Evolutionary conservation across 2,888 invertebrate species (phyloP).

Genomic region (Bursaphelenchus okinawaensis): DNA sequence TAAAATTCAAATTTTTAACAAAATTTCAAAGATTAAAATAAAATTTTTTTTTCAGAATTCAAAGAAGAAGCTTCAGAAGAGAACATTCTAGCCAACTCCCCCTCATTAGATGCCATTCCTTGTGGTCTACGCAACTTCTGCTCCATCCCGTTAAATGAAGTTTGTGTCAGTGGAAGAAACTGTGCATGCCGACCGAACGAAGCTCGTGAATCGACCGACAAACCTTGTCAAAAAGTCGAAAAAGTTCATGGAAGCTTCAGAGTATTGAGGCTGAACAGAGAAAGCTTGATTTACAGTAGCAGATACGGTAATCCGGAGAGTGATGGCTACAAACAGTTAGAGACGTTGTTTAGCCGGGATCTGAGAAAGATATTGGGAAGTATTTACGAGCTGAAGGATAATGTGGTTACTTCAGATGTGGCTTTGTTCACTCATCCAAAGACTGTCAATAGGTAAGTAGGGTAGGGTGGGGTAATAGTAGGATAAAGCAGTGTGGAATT

Average conservation of each 20-base stretch:
- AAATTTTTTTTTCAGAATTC: neutral
- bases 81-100: neutral
- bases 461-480: no score
- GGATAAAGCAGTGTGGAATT: no score
- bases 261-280: slow-evolving; percentile 34
- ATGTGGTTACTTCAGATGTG: slow-evolving; percentile 25
- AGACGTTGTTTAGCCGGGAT: slow-evolving; percentile 33
- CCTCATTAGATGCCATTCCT: neutral
- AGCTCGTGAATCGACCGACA: slow-evolving; percentile 27
- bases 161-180: slow-evolving; percentile 45
- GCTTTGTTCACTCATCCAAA: slow-evolving; percentile 52
- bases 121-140: slow-evolving; percentile 6
- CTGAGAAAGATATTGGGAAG: slow-evolving; percentile 16
- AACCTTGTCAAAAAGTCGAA: slow-evolving; percentile 38
- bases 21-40: no score
- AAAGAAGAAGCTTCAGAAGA: neutral
- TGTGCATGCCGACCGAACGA: slow-evolving; percentile 47
- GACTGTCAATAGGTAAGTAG: slow-evolving; percentile 22
- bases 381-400: neutral
- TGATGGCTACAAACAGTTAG: slow-evolving; percentile 43
- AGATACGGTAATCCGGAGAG: slow-evolving; percentile 47
- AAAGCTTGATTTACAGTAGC: slow-evolving; percentile 40
- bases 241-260: slow-evolving; percentile 43
- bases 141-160: slow-evolving; percentile 17
- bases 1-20: no score